These are phyloP conservation scores for Phataginus tricuspis DNA, from an alignment of 2,797 vertebrate genomes.

Conservation along the genomic window DNA sequence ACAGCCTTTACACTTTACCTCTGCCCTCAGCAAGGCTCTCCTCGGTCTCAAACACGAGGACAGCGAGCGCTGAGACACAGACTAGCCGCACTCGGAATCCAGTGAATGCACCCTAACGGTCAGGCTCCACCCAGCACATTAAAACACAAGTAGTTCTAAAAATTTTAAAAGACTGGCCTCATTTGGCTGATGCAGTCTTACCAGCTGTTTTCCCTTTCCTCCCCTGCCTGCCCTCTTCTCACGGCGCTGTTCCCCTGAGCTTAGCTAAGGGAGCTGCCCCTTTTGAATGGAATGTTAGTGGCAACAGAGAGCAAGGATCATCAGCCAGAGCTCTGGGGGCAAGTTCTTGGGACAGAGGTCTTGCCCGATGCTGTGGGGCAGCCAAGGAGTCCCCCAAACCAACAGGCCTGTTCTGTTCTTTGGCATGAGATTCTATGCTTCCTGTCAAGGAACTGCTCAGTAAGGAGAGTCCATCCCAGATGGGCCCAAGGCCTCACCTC, in stretches of 20 bases:
- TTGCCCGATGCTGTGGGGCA: not conserved
- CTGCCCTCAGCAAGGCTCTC: constrained; percentile 10
- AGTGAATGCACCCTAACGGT: not conserved
- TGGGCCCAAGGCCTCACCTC: not conserved
- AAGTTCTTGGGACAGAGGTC: constrained; percentile 27
- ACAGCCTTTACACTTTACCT: not conserved
- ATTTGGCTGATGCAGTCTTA: not conserved
- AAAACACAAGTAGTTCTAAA: not conserved
- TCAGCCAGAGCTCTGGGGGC: not conserved
- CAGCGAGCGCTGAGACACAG: not conserved
- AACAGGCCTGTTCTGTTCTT: not conserved
- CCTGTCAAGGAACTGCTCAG: not conserved
- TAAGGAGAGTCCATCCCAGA: not conserved
- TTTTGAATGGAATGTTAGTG: not conserved
- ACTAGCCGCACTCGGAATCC: not conserved
- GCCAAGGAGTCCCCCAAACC: not conserved
- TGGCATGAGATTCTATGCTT: not conserved
- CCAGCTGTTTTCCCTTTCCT: not conserved
- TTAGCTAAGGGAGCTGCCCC: not conserved
- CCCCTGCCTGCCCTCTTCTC: not conserved
- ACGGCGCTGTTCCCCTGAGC: not conserved
- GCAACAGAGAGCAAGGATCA: not conserved
- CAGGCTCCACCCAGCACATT: not conserved
- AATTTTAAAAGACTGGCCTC: not conserved
- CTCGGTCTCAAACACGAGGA: not conserved